Percentiles rank a stretch among this genome's conserved stretches.
Conservation (phyloP, 1,140 invertebrate species). For the Cherax quadricarinatus region DNA sequence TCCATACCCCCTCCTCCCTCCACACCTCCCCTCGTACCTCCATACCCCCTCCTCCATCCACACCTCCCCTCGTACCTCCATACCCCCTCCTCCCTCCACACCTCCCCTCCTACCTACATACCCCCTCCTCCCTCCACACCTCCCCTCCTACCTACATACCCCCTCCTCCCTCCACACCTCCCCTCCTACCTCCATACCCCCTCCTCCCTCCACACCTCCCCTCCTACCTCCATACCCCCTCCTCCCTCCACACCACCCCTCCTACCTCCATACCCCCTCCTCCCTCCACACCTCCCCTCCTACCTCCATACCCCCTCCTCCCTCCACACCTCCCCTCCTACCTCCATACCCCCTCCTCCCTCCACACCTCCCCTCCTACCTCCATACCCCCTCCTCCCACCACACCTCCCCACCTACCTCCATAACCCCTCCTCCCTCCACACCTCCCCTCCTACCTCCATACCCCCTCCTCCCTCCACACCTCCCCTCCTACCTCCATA, state of each 20-base stretch:
- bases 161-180: background rate
- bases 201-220: too few relatives aligned
- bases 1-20: background rate
- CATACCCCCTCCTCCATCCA: too few relatives aligned
- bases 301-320: background rate
- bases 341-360: too few relatives aligned
- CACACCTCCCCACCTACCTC: background rate
- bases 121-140: too few relatives aligned
- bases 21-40: background rate
- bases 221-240: background rate
- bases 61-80: background rate
- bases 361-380: background rate
- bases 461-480: background rate
- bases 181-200: too few relatives aligned
- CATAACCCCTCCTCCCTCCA: too few relatives aligned
- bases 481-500: background rate
- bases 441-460: background rate
- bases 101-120: background rate
- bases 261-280: too few relatives aligned
- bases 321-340: background rate
- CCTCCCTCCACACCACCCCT: background rate
- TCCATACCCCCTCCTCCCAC: background rate
- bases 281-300: too few relatives aligned
- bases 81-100: background rate
- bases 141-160: background rate